These are phyloP conservation scores for Xenopus tropicalis DNA, from an alignment of 2,113 vertebrate genomes.

Conservation along the genomic window DNA sequence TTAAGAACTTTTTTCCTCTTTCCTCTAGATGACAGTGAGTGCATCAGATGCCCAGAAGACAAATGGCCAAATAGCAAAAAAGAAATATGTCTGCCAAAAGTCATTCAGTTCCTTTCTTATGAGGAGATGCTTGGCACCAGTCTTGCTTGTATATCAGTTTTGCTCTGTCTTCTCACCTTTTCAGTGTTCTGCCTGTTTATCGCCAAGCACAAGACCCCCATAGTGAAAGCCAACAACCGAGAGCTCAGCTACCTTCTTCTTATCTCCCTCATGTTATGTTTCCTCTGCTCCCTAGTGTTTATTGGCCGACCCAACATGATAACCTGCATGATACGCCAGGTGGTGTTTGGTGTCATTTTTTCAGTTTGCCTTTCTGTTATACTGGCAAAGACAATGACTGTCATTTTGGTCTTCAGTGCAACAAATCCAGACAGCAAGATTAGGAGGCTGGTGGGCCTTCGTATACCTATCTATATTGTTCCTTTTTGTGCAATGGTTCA, in stretches of 20 bases:
- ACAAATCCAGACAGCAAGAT: slow-evolving; percentile 33
- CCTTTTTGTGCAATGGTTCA: slow-evolving; percentile 26
- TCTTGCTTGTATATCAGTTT: slow-evolving; percentile 11
- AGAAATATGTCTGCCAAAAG: slow-evolving; percentile 17
- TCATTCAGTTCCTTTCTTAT: slow-evolving; percentile 27
- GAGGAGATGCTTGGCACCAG: slow-evolving; percentile 14
- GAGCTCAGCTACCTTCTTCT: slow-evolving; percentile 35
- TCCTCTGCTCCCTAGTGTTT: slow-evolving; percentile 34
- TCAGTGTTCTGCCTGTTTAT: slow-evolving; percentile 22
- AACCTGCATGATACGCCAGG: slow-evolving; percentile 28
- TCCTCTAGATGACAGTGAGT: slow-evolving; percentile 10
- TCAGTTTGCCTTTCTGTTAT: slow-evolving; percentile 31
- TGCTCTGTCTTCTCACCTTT: slow-evolving; percentile 7
- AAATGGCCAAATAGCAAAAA: slow-evolving; percentile 18
- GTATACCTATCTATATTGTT: slow-evolving; percentile 43
- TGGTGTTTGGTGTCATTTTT: slow-evolving; percentile 21
- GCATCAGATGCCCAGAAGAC: slow-evolving; percentile 28
- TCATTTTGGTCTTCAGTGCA: slow-evolving; percentile 35
- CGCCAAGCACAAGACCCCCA: slow-evolving; percentile 12
- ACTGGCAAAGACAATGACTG: slow-evolving; percentile 37
- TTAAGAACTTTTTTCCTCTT: neutral
- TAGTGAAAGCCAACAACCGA: slow-evolving; percentile 32
- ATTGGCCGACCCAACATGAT: slow-evolving; percentile 15
- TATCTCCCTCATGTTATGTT: slow-evolving; percentile 31
- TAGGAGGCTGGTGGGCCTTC: slow-evolving; percentile 22